Percentiles rank a stretch among this genome's conserved stretches.
Conservation (phyloP, 2,797 vertebrate species). For the Neopelma chrysocephalum region DNA sequence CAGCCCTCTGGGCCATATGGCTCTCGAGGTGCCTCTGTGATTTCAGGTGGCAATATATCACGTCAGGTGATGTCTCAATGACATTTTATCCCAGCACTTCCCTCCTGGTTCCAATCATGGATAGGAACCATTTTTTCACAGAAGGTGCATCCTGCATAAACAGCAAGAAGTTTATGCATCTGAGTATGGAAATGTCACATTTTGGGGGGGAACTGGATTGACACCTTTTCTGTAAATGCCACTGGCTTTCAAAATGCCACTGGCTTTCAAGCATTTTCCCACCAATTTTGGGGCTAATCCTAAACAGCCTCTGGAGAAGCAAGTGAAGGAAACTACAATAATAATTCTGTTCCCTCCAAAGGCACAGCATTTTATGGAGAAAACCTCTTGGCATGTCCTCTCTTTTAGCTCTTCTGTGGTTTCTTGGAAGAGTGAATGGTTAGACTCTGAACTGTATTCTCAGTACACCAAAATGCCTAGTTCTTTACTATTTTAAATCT, state of each 20-base stretch:
- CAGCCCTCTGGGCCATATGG: not conserved
- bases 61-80: not conserved
- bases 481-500: not conserved
- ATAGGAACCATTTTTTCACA: not conserved
- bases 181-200: accelerated
- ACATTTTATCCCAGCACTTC: not conserved
- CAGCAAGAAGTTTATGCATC: not conserved
- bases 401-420: not conserved
- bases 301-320: not conserved
- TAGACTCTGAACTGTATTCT: not conserved
- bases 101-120: not conserved
- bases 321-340: not conserved
- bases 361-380: not conserved
- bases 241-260: not conserved
- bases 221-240: not conserved
- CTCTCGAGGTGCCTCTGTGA: not conserved
- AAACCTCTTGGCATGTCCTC: not conserved
- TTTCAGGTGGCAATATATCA: not conserved
- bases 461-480: not conserved
- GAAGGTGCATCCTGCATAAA: not conserved
- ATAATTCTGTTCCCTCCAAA: not conserved
- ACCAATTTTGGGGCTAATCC: not conserved
- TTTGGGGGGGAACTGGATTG: not conserved
- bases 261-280: not conserved
- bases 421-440: not conserved